Percentiles rank a stretch among this genome's conserved stretches.
These are phyloP conservation scores for Oithona nana DNA, from an alignment of 2,888 invertebrate genomes.

Conservation along the genomic window DNA sequence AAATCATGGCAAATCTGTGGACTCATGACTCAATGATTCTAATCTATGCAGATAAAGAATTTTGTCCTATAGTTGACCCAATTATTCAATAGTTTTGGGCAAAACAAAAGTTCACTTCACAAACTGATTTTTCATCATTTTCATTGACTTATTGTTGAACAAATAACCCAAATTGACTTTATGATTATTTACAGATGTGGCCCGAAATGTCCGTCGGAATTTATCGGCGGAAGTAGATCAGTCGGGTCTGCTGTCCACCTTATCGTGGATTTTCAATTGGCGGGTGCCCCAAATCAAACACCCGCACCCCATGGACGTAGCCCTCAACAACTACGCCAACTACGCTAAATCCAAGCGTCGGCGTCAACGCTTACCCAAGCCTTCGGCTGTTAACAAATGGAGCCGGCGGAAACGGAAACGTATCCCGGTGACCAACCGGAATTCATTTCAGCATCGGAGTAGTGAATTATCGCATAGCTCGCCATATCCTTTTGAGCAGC, in stretches of 20 bases:
- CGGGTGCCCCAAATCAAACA: neutral
- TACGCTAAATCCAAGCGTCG: neutral
- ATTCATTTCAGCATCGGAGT: neutral
- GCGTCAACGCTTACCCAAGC: neutral
- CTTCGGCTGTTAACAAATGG: neutral
- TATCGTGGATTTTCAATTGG: neutral
- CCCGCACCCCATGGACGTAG: neutral
- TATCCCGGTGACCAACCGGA: neutral
- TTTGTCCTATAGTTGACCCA: too few species aligned
- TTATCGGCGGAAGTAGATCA: neutral
- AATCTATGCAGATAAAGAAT: too few species aligned
- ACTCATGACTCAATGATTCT: too few species aligned
- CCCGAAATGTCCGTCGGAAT: neutral
- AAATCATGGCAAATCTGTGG: too few species aligned
- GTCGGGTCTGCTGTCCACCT: neutral
- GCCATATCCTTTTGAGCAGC: neutral
- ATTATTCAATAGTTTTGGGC: too few species aligned
- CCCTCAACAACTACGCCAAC: neutral
- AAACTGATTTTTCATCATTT: too few species aligned
- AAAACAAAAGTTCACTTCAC: too few species aligned
- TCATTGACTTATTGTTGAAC: too few species aligned
- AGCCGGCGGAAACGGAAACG: neutral
- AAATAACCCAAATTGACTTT: too few species aligned
- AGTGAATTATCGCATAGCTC: neutral
- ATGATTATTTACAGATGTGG: neutral